These are phyloP conservation scores for Metopolophium dirhodum DNA, from an alignment of 1,140 invertebrate species.

Conservation along the genomic window DNA sequence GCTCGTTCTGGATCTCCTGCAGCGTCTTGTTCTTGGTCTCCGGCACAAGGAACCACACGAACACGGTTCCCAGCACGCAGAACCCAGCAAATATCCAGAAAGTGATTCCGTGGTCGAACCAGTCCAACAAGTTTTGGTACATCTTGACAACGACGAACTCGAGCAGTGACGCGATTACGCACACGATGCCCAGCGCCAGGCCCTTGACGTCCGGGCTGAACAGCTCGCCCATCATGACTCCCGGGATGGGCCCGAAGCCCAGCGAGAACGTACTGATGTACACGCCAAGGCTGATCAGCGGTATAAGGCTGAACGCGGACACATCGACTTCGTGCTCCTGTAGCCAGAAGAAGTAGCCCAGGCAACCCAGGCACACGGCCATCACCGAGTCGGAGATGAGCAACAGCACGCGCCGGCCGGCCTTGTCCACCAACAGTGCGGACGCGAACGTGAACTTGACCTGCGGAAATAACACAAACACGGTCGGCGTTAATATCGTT, in stretches of 20 bases:
- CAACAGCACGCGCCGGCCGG: constrained; percentile 76
- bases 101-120: constrained; percentile 72
- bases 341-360: constrained; percentile 74
- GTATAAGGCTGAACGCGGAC: constrained; percentile 70
- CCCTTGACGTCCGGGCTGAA: constrained; percentile 79
- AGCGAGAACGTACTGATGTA: constrained; percentile 81
- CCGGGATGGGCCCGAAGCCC: constrained; percentile 80
- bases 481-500: neutral
- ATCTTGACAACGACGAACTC: constrained; percentile 82
- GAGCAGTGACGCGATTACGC: constrained; percentile 70
- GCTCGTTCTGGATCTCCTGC: constrained; percentile 75
- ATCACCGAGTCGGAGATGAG: constrained; percentile 71
- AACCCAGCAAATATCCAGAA: constrained; percentile 82
- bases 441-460: constrained; percentile 66
- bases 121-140: constrained; percentile 69
- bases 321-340: constrained; percentile 65
- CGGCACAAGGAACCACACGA: constrained; percentile 73
- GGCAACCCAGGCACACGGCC: constrained; percentile 68
- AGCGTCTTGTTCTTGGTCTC: constrained; percentile 83
- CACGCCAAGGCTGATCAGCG: constrained; percentile 73
- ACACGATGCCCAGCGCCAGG: constrained; percentile 75
- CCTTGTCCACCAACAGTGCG: constrained; percentile 67
- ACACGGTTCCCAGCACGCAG: constrained; percentile 69
- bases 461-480: constrained; percentile 63
- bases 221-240: constrained; percentile 79